Evolutionary conservation across 2,113 vertebrate species (phyloP), one percentile per base, ranked within the genome.

Genomic region (Circaetus cinerascens): DNA sequence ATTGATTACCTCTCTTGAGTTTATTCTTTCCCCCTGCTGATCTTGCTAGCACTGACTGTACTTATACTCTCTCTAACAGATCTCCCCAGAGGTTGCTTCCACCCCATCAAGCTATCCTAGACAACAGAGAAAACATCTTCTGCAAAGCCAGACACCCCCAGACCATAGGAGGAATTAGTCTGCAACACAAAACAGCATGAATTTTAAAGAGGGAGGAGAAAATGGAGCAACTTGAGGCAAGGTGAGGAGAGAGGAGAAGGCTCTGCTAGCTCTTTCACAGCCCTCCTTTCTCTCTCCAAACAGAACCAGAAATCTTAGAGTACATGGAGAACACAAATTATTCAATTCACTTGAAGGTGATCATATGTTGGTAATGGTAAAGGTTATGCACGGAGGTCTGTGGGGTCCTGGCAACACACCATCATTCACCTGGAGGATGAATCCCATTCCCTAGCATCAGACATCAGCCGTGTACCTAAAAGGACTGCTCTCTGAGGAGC

Each of bases 401-500:
- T 12, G 53, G 3, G 17, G 11, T 26, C 40, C 27, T 68, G 27
- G 19, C 20, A 41, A 46, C 7, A 43, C 2, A 2, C 20, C 19
- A 9, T 56, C 5, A 2, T 62, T 62, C 23, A 66, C 23, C 9
- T 40, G 40, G 18, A 48, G 18, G 8, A 32, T n/a, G 11, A 64
- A 69, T 38, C 36, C 34, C 3, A 20, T 76, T 86, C 46, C 25
- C 38, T 57, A 40, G 25, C 25, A 75, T 11, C 41, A 75, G 10
- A 10, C 32, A 14, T 36, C 56, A 88, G 26, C 48, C 3, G 5
- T n/a, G 9, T 69, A 38, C 29, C 48, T 67, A 25, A 53, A 62
- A 79, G 29, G 7, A 29, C 10, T 0, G 1, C 32, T 32, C 14
- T 30, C 10, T 2, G 8, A 80, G 57, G n/a, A 71, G 4, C 6